Evolutionary conservation across 35 echinoderm and acorn worm species (phyloP), one percentile per base, ranked within the genome.

Genomic region (Nesometra sesokonis): DNA sequence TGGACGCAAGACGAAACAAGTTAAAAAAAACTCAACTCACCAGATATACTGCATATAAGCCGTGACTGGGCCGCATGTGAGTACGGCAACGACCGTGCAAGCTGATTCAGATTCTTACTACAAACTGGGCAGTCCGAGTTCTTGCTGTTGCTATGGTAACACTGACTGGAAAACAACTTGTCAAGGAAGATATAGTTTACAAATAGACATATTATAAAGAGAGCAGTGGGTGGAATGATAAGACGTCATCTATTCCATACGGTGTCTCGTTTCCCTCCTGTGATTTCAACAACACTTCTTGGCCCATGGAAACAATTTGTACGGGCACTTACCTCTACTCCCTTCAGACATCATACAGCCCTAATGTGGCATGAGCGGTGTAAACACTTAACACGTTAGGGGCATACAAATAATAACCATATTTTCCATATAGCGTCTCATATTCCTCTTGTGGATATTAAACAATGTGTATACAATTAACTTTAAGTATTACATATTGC

Each of bases 1-100:
- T n/a, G n/a, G n/a, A n/a, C n/a, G n/a, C n/a, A 43, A 43, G 38
- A 43, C 38, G 4, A 43, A 43, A 4, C 4, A 43, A 7, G 38
- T 7, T 15, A 43, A 43, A 43, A 43, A 43, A 43, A 43, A 43
- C 4, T 33, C 27, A 43, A 86, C 95, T 86, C 47, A 99, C 96
- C 92, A 78, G 96, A 94, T 89, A 99, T 92, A 46, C 85, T 90
- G 78, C 96, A 99, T 13, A 99, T 93, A 33, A 99, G 90, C 37
- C 96, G 83, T 37, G 96, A 99, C 88, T 99, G 96, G 0, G 96
- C 96, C 88, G 93, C 94, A 90, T 99, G 96, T 17, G 96, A 93
- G 82, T 87, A 99, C 13, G 96, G 96, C 85, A 99, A 83, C 31
- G 85, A 92, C 93, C 89, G 94, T 7, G 96, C 96, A 30, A 99